Base-by-base conservation (phyloP, 2,888 invertebrate genomes). In the Myopa tessellatipennis region DNA sequence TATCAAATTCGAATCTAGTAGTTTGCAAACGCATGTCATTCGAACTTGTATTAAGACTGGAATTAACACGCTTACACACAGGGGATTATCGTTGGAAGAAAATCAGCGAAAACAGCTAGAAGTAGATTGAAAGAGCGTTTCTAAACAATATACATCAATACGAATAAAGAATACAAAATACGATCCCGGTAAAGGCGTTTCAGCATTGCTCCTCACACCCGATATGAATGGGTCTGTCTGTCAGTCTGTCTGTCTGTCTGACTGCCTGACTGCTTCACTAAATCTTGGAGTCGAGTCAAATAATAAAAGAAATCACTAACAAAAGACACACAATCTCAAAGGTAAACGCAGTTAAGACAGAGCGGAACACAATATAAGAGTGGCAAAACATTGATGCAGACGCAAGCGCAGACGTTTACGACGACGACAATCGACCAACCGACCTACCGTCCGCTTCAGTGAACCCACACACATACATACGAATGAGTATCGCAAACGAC, bases 401-500 rank as follows among this genome's bases (percentile, higher is more conserved):
- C 63, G 18, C 34, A 45, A 69, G 63, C 70, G 36, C 69, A 65
- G 58, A 14, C 55, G n/a, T n/a, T n/a, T n/a, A n/a, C n/a, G n/a
- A n/a, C n/a, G n/a, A n/a, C 68, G 65, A 73, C 76, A 61, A 52
- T 34, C 40, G 60, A 26, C 34, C 45, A 26, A 26, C 52, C 72
- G 61, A n/a, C 26, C 61, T 50, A 26, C 26, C 34, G 61, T 61
- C 8, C 26, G 61, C 10, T 26, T 10, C 7, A 61, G 61, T 61
- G 16, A n/a, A n/a, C n/a, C 1, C 34, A 16, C 61, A 10, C 18
- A n/a, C 58, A 61, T 7, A 10, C 7, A 26, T 38, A 74, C 65
- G 74, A 4, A 75, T 74, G 61, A 67, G 79, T 87, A 87, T 87
- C 87, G 85, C 85, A 85, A 87, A 84, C 87, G 85, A 88, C 87